These are phyloP conservation scores for Liodrosophila aerea DNA, from an alignment of 2,888 invertebrate genomes.

Conservation along the genomic window DNA sequence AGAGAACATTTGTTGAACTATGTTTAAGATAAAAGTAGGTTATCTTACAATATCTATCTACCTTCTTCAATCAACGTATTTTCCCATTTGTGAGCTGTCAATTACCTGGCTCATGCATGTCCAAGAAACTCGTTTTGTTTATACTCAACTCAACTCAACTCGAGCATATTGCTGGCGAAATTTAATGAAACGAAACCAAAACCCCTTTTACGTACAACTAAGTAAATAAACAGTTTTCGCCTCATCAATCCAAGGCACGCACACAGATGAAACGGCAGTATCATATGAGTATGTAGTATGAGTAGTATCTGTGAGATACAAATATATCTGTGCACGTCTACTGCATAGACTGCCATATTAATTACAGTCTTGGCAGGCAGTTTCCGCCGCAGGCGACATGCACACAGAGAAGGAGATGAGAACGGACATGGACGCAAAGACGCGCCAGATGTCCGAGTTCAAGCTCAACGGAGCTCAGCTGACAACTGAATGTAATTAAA, in stretches of 20 bases:
- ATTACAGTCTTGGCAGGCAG: constrained; percentile 67
- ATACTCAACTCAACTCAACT: constrained; percentile 1
- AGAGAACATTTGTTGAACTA: too few species aligned
- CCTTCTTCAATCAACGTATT: neutral
- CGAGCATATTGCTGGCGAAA: constrained; percentile 31
- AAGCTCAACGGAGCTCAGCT: constrained; percentile 35
- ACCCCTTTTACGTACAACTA: constrained; percentile 54
- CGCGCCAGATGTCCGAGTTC: constrained; percentile 16
- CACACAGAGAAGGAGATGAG: neutral
- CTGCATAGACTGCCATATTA: constrained; percentile 52
- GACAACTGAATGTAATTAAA: constrained; percentile 74
- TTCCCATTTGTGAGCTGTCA: constrained; percentile 22
- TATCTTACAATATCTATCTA: neutral
- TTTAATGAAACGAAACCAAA: constrained; percentile 62
- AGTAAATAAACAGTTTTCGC: constrained; percentile 53
- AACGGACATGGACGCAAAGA: neutral
- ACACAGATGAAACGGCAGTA: constrained; percentile 11
- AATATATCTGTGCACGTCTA: constrained; percentile 31
- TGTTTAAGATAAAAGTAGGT: neutral
- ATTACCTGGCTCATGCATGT: constrained; percentile 9
- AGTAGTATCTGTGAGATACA: neutral
- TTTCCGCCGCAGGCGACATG: constrained; percentile 53
- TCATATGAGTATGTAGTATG: constrained; percentile 5
- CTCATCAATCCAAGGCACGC: constrained; percentile 27
- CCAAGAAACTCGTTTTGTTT: constrained; percentile 29